Evolutionary conservation across 2,888 invertebrate genomes (phyloP), one percentile per base, ranked within the genome.

Genomic region (Synanthedon tipuliformis): DNA sequence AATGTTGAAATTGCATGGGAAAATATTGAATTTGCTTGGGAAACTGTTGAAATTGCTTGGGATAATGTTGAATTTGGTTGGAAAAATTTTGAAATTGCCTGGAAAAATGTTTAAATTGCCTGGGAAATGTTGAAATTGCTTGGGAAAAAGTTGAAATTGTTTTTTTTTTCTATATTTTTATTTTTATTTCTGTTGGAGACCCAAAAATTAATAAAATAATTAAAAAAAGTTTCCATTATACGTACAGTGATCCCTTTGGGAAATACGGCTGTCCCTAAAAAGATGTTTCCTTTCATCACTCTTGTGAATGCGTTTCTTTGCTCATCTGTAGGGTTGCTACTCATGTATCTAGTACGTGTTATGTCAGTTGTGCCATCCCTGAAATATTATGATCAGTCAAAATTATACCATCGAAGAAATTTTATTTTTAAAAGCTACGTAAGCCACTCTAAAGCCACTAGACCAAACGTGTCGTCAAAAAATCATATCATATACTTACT

Each of bases 291-390:
- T 68, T 95, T 95, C 57, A 96, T 81, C 0, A 97, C 97, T 2
- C 95, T 83, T 0, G 97, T 97, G 72, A 95, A 97, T 50, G 94
- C 91, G 61, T 92, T 91, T 51, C 90, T 90, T 67, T 97, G 93
- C 59, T 90, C 91, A 1, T 82, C 81, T 0, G 93, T 90, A 0
- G 96, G 95, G 0, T 83, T 82, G 0, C 93, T 92, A 49, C 73
- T 70, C 83, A 95, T 94, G 75, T 96, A 95, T 0, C 96, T 78
- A 0, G 97, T 97, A 51, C 97, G 88, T 0, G 97, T 97, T 0
- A 96, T 94, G 72, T 97, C 97, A 1, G 97, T 97, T 0, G 97
- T 97, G 5, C 97, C 97, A 72, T 96, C 95, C 50, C 89, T 89
- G 59, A 1, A 53, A 52, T 51, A 8, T 40, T 18, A n/a, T n/a